A percentile compares a stretch with the other conserved stretches of the same genome.
These are phyloP conservation scores for Gyps fulvus DNA, from an alignment of 2,113 vertebrate genomes.

Conservation along the genomic window DNA sequence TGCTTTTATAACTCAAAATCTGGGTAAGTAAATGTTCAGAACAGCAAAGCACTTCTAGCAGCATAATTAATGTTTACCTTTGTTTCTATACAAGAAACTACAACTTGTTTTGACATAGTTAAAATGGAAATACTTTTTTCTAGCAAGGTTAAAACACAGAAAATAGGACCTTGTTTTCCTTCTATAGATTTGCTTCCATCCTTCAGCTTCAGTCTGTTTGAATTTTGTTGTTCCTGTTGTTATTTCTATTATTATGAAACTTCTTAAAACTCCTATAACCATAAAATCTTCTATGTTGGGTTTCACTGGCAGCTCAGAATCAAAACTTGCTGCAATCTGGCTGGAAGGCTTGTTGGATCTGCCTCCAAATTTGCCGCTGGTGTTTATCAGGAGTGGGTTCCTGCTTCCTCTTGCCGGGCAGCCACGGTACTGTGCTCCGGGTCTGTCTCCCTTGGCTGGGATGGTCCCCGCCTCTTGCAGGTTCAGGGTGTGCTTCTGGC, in stretches of 20 bases:
- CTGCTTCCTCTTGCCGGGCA: background rate
- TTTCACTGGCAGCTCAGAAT: background rate
- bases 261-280: background rate
- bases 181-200: background rate
- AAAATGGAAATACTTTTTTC: background rate
- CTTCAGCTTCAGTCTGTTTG: background rate
- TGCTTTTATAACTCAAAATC: background rate
- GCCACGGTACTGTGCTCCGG: rapidly evolving
- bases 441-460: background rate
- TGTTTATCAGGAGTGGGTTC: background rate
- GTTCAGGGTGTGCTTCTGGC: background rate
- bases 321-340: background rate
- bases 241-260: background rate
- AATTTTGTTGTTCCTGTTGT: background rate
- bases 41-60: background rate
- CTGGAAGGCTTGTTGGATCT: background rate
- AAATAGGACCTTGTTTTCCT: background rate
- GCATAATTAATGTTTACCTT: background rate
- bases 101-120: background rate
- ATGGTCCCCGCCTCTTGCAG: background rate
- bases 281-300: background rate
- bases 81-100: background rate
- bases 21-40: background rate
- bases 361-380: background rate
- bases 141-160: background rate